A percentile compares a stretch with the other conserved stretches of the same genome.
phyloP scores from a whole-genome alignment of 2,888 invertebrate genomes.

The Clusia tigrina region DNA sequence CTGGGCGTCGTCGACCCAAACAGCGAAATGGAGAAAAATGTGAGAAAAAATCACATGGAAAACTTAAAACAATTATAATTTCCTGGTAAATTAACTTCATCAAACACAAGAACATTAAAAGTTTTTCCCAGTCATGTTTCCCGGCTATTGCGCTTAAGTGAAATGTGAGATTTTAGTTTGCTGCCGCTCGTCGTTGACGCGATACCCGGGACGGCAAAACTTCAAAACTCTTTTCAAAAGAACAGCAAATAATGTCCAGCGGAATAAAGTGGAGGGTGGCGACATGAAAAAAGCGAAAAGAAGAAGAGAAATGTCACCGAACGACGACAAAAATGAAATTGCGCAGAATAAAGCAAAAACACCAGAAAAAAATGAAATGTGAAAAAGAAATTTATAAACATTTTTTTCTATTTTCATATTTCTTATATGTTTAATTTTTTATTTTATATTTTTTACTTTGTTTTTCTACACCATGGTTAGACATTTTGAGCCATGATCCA shows the following conservation, averaged over 20 bases:
- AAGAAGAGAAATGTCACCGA: constrained; percentile 1
- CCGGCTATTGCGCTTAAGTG: constrained; percentile 6
- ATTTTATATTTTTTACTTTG: background rate
- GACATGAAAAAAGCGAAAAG: background rate
- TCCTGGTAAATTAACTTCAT: constrained; percentile 44
- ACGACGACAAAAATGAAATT: constrained; percentile 16
- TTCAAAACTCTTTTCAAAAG: constrained; percentile 12
- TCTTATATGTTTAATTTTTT: constrained; percentile 10
- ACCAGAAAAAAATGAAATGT: too few relatives aligned
- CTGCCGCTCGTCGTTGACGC: background rate
- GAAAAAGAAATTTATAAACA: constrained; percentile 25
- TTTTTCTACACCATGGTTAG: constrained; percentile 43
- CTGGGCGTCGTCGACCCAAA: too few relatives aligned
- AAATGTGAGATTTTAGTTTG: background rate
- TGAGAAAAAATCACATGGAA: constrained; percentile 29
- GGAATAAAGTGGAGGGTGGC: background rate
- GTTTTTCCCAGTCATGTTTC: constrained; percentile 10
- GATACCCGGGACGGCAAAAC: background rate
- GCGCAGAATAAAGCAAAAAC: constrained; percentile 22
- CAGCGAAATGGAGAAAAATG: constrained; percentile 17
- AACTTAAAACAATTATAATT: constrained; percentile 43
- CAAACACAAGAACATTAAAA: constrained; percentile 35
- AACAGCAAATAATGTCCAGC: constrained; percentile 11
- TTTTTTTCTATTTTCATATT: constrained; percentile 21
- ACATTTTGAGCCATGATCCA: constrained; percentile 49